Base-by-base conservation (phyloP, 2,797 vertebrate species). In the Synanceia verrucosa region DNA sequence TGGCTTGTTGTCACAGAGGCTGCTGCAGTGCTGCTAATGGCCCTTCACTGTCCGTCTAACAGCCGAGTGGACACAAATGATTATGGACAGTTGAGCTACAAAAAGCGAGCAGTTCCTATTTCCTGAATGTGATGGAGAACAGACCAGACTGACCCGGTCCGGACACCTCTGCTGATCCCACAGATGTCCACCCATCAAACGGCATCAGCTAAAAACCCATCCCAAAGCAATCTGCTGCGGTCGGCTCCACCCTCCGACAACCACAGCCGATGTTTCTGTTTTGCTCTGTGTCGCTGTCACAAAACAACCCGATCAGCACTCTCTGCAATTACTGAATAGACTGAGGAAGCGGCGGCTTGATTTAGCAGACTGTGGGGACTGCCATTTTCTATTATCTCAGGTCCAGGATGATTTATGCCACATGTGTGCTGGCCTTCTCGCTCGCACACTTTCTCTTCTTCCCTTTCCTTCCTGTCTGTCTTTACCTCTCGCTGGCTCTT, bases 341-440 rank as follows among this genome's bases (percentile, higher is more conserved):
- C 76, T 18, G 81, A 90, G 88, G 89, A 90, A 88, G 86, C 88
- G 84, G 89, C 19, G 74, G 69, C 81, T 88, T 89, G 89, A 90
- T 93, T 90, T 89, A 89, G 90, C 83, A 83, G 86, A 82, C 90
- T 71, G 85, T 33, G 36, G 86, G 81, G 88, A 90, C 86, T 86
- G 90, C 64, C 89, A 84, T 88, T 83, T 85, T 89, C 89, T 89
- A 91, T 93, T 90, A 91, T 88, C 84, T 84, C 79, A 86, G 85
- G 73, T 73, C 83, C 39, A 76, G 60, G 81, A 86, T 90, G 92
- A 92, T 93, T 92, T 90, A 93, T 88, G 88, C 79, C 0, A 62
- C 70, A 82, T 73, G 71, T 81, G 85, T 52, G 76, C 73, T 76
- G 14, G 28, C 70, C 60, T 78, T 73, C 72, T 80, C 78, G 78